phyloP scores from a whole-genome alignment of 2,888 invertebrate genomes.

The Heliothis peltigera region DNA sequence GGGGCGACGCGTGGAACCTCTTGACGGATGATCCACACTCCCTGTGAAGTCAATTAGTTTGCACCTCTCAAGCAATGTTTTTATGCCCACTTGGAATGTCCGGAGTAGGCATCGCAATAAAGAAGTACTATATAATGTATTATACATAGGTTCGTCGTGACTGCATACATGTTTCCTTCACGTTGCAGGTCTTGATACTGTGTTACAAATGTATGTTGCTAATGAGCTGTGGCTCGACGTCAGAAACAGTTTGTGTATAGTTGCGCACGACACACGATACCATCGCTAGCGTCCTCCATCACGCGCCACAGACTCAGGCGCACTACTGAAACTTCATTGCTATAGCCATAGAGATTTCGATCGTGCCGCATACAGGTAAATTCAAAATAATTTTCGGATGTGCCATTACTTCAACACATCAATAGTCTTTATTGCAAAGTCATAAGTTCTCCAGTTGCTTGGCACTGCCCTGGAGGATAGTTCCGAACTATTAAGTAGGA shows the following conservation, averaged over 20 bases:
- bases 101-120: too few relatives aligned
- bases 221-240: too few relatives aligned
- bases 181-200: too few relatives aligned
- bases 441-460: conserved; percentile 2
- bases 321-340: conserved; percentile 11
- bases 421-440: neutral
- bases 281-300: conserved; percentile 20
- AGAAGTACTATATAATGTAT: too few relatives aligned
- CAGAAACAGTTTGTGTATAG: neutral
- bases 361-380: neutral
- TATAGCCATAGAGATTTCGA: neutral
- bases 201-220: too few relatives aligned
- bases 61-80: too few relatives aligned
- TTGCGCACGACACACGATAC: conserved; percentile 4
- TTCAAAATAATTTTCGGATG: neutral
- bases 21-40: conserved; percentile 5
- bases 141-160: too few relatives aligned
- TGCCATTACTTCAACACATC: neutral
- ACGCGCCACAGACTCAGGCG: conserved; percentile 10
- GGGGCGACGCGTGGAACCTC: neutral
- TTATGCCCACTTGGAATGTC: too few relatives aligned
- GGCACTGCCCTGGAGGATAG: neutral
- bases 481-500: conserved; percentile 5
- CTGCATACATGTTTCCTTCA: too few relatives aligned
- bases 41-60: too few relatives aligned